Percentiles rank a stretch among this genome's conserved stretches.
These are phyloP conservation scores for Muscicapa comitata DNA, from an alignment of 2,797 vertebrate genomes.

Conservation along the genomic window DNA sequence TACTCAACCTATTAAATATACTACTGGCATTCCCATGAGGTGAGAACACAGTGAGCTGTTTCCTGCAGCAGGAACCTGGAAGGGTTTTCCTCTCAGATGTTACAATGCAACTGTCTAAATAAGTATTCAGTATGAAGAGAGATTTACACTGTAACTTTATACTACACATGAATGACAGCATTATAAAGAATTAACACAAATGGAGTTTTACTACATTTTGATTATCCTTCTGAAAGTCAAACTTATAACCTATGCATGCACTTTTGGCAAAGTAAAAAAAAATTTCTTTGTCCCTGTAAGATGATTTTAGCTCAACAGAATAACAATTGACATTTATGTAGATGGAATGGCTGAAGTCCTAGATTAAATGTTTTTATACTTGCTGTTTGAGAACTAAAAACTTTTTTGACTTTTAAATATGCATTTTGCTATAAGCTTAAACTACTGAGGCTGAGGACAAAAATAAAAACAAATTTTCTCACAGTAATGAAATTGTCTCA, in stretches of 20 bases:
- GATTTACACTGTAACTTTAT: not conserved
- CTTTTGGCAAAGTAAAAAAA: not conserved
- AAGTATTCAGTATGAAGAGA: not conserved
- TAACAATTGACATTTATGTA: not conserved
- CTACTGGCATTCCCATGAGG: not conserved
- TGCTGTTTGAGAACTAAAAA: not conserved
- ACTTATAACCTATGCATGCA: not conserved
- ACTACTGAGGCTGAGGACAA: not conserved
- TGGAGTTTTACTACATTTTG: not conserved
- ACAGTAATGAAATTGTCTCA: not conserved
- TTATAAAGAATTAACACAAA: not conserved
- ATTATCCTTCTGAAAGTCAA: not conserved
- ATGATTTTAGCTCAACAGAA: constrained; percentile 1
- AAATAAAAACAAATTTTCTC: not conserved
- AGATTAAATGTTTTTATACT: not conserved
- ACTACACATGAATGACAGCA: not conserved
- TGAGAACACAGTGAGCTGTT: not conserved
- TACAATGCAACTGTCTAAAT: not conserved
- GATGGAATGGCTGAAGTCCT: not conserved
- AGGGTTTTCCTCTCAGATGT: not conserved
- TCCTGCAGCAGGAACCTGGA: not conserved
- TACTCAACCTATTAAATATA: not conserved
- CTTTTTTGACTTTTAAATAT: not conserved
- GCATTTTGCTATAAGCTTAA: not conserved
- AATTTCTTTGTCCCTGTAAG: not conserved